Base-by-base conservation (phyloP, 2,113 vertebrate species). In the Lanius collurio region DNA sequence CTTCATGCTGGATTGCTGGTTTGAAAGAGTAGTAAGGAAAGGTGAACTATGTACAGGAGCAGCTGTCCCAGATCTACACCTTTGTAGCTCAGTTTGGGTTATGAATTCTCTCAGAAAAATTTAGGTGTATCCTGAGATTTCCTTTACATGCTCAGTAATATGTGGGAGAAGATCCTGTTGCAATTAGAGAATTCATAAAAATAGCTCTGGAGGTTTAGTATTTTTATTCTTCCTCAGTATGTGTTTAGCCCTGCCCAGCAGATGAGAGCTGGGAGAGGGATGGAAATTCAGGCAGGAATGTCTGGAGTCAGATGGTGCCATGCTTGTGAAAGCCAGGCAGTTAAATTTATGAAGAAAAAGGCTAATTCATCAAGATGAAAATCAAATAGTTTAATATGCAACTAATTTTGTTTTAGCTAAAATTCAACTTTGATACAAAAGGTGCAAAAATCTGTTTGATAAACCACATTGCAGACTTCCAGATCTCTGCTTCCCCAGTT, bases 111-210 rank as follows among this genome's bases (percentile, higher is more conserved):
- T 59, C 53, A 53, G 60, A 59, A 82, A 83, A 83, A 71, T 71
- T 31, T 13, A 9, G n/a, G 7, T 31, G 1, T 44, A 39, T n/a
- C 21, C 76, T 71, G 16, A 76, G 31, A 39, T 67, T 76, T 87
- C 62, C 37, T 80, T 68, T 83, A 27, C 3, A 0, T 22, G 55
- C 33, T 30, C 0, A 27, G 17, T 52, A 47, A 3, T 56, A 27
- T 1, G 0, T 39, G 67, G 70, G 60, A 89, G 67, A 59, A 70
- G 26, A 41, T 68, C 41, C 35, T 76, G 24, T 70, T 76, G 42
- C 71, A 70, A 87, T 91, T 62, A 49, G 28, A 8, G 49, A 52
- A 86, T 67, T 57, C 41, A 67, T 63, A 41, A 91, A 94, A 78
- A 18, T 12, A 62, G 6, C 44, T 55, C 28, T n/a, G 57, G 28